Base-by-base conservation (phyloP, 2,888 invertebrate genomes). In the Plebejus melissa region DNA sequence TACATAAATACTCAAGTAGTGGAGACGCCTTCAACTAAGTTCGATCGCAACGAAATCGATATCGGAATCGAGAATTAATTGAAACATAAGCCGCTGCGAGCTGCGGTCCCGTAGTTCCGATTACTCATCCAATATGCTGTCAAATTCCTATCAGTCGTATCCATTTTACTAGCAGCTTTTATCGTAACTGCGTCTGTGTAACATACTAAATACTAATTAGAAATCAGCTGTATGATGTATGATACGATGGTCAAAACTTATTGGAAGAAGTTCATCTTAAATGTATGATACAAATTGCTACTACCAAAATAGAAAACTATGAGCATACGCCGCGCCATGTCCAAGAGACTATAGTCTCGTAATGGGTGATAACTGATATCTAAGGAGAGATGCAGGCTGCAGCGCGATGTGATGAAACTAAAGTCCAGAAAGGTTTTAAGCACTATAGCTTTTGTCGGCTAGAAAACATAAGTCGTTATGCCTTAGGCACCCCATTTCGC, bases 41-140 rank as follows among this genome's bases (percentile, higher is more conserved):
- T 4, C 4, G 16, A 54, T 54, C 16, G 54, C 13, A 13, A 54
- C 16, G 32, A 72, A 54, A 54, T 36, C 72, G 54, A 72, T 32
- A 72, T 50, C 54, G 32, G 11, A 50, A 28, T 50, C 32, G 50
- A 50, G 54, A 54, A 50, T 54, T 54, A 72, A 50, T 50, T 46
- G 28, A 54, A 72, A 72, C 72, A 50, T 72, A 50, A 70, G 41
- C 16, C 72, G 13, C 28, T 28, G 11, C 41, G 46, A 22, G 13
- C 28, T 28, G 11, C 41, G 46, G 41, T 11, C 11, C 7, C 71
- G 71, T 32, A 72, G 32, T 41, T 71, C 22, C 71, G 46, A 71
- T 22, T 50, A 50, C 72, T 72, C 72, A 32, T 72, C 54, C 72
- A 72, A 54, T 72, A 72, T 54, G 50, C 54, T 32, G 28, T 50